A percentile compares a stretch with the other conserved stretches of the same genome.
Evolutionary conservation across 2,888 invertebrate species (phyloP).

Genomic region (Rosalia funebris): DNA sequence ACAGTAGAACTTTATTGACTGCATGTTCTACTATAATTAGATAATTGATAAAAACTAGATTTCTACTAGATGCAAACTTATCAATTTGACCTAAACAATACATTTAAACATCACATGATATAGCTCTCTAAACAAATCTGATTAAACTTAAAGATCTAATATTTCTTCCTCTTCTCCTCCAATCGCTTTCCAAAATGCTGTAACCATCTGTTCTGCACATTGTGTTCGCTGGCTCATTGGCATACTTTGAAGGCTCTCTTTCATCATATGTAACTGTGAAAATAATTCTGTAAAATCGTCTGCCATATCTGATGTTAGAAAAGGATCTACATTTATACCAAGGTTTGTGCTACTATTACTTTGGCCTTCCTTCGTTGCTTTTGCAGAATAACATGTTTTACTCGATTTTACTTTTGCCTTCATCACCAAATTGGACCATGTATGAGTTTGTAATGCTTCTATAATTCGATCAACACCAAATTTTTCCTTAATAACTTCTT

Average conservation of each 20-base stretch:
- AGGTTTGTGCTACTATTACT: slow-evolving; percentile 7
- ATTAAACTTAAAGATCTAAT: slow-evolving; percentile 61
- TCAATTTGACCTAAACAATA: no score
- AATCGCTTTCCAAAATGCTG: slow-evolving; percentile 79
- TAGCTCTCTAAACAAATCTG: no score
- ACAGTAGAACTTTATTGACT: no score
- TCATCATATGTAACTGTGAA: slow-evolving; percentile 73
- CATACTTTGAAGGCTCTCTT: slow-evolving; percentile 72
- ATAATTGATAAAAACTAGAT: no score
- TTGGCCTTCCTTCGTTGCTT: slow-evolving; percentile 10
- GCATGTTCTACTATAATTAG: no score
- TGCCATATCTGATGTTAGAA: slow-evolving; percentile 48
- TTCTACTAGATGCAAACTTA: no score
- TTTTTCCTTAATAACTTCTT: slow-evolving; percentile 69
- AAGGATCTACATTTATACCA: slow-evolving; percentile 31
- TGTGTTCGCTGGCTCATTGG: slow-evolving; percentile 72
- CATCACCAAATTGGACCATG: slow-evolving; percentile 76
- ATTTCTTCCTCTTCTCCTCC: slow-evolving; percentile 78
- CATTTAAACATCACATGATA: no score
- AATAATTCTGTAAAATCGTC: slow-evolving; percentile 74
- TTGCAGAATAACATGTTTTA: slow-evolving; percentile 21
- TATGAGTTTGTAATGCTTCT: slow-evolving; percentile 77
- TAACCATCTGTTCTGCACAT: slow-evolving; percentile 78
- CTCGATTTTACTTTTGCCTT: slow-evolving; percentile 62
- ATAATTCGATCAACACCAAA: slow-evolving; percentile 73